Evolutionary conservation across 1,140 invertebrate genomes (phyloP), one percentile per base, ranked within the genome.

Genomic region (Drosophila seguyi): DNA sequence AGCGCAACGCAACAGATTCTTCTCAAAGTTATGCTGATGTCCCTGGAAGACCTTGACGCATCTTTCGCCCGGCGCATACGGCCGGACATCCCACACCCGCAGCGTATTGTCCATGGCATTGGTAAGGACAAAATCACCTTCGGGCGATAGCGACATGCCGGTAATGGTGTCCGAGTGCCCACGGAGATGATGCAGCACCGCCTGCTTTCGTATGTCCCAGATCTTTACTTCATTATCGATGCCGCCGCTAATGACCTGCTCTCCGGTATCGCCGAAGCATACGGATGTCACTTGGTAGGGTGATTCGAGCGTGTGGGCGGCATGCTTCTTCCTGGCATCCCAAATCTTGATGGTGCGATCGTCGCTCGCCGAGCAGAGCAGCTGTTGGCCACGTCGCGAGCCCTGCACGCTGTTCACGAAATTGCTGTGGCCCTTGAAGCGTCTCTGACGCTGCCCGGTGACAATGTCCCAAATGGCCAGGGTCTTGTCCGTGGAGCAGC

Each of bases 151-250:
- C 20, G 96, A 94, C 62, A 99, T 83, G 72, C 98, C 98, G 6
- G 99, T 99, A 6, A 99, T 95, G 10, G 98, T 99, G 91, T 99
- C 99, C 1, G 96, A 96, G 88, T 99, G 96, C 2, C 96, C 96
- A 81, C 96, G 95, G 88, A 99, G 94, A 81, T 95, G 95, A 91
- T 99, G 98, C 1, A 98, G 92, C 36, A 99, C 93, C 59, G 96
- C 95, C 92, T 98, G 97, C 92, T 98, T 99, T 52, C 99, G 94
- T 22, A 99, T 94, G 93, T 99, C 99, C 99, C 99, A 99, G 2
- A 99, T 97, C 95, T 99, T 99, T 6, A 99, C 95, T 63, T 99
- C 97, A 93, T 99, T 99, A 93, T 99, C 99, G 52, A 99, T 97
- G 6, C 99, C 99, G 41, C 96, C 98, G 48, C 96, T 96, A 31